Evolutionary conservation across 2,113 vertebrate species (phyloP).

Genomic region (Rhinichthys klamathensis): DNA sequence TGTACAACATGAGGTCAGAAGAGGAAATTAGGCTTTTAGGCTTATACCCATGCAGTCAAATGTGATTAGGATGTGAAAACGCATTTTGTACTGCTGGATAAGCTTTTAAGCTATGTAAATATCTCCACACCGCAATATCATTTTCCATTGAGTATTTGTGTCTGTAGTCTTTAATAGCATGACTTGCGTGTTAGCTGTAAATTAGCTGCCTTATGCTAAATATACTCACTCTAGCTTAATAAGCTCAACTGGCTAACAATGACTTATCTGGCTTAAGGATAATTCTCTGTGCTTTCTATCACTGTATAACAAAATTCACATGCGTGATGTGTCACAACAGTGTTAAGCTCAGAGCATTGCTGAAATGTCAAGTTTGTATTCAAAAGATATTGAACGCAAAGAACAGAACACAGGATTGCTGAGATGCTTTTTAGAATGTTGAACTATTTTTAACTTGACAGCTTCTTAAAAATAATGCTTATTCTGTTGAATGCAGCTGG

Average conservation of each 20-base stretch:
- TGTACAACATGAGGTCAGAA: constrained; percentile 25
- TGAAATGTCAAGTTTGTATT: neutral
- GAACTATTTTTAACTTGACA: neutral
- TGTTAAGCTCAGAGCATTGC: neutral
- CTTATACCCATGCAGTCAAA: constrained; percentile 1
- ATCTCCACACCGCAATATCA: constrained; percentile 2
- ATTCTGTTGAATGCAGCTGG: neutral
- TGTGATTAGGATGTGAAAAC: neutral
- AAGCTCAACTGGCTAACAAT: constrained; percentile 22
- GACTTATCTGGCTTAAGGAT: constrained; percentile 24
- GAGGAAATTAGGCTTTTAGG: neutral
- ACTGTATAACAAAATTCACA: neutral
- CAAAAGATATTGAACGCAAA: neutral
- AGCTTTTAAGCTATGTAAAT: constrained; percentile 13
- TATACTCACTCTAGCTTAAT: constrained; percentile 37
- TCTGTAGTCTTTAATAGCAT: constrained; percentile 22
- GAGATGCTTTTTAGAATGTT: neutral
- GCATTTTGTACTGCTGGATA: neutral
- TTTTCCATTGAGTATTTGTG: constrained; percentile 37
- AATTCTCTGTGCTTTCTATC: constrained; percentile 27
- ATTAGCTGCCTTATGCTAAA: constrained; percentile 25
- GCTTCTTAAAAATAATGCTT: neutral
- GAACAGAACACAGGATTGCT: neutral
- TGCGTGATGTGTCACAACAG: neutral
- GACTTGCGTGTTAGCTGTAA: constrained; percentile 23